Percentiles rank a stretch among this genome's conserved stretches.
Evolutionary conservation across 1,140 invertebrate species (phyloP).

Genomic region (Neodiprion lecontei): DNA sequence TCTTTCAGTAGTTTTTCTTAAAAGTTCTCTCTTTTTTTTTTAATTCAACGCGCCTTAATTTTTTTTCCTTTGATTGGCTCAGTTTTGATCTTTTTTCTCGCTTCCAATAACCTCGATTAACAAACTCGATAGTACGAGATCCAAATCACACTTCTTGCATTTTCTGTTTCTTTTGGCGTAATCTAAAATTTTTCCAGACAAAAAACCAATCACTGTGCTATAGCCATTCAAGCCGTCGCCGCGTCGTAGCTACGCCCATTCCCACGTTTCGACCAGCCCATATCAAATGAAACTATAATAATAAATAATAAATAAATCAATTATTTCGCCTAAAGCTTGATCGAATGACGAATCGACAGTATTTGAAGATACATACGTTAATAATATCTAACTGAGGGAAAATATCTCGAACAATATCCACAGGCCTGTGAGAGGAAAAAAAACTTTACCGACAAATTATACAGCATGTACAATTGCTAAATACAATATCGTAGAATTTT

Average conservation of each 20-base stretch:
- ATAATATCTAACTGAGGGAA: background rate
- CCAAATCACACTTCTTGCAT: constrained; percentile 22
- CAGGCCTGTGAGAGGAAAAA: background rate
- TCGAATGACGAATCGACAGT: background rate
- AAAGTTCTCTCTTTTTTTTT: constrained; percentile 20
- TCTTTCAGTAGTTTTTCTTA: constrained; percentile 19
- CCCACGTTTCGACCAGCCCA: constrained; percentile 17
- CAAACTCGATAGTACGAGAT: constrained; percentile 12
- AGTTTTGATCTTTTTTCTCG: constrained; percentile 14
- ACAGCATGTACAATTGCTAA: background rate
- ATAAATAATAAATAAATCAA: background rate
- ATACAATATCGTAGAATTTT: constrained; percentile 2
- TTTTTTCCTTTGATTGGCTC: constrained; percentile 15
- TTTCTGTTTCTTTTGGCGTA: background rate
- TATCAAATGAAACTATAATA: constrained; percentile 23
- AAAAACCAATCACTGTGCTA: constrained; percentile 9
- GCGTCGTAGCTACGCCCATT: constrained; percentile 5
- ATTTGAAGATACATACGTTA: background rate
- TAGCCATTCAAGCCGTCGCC: constrained; percentile 17
- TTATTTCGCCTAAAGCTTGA: background rate
- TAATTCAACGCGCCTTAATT: constrained; percentile 11
- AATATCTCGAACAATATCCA: background rate
- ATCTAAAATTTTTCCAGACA: background rate
- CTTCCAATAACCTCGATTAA: constrained; percentile 5
- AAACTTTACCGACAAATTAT: background rate